Conservation (phyloP, 2,888 invertebrate species). For the Allygus modestus region DNA sequence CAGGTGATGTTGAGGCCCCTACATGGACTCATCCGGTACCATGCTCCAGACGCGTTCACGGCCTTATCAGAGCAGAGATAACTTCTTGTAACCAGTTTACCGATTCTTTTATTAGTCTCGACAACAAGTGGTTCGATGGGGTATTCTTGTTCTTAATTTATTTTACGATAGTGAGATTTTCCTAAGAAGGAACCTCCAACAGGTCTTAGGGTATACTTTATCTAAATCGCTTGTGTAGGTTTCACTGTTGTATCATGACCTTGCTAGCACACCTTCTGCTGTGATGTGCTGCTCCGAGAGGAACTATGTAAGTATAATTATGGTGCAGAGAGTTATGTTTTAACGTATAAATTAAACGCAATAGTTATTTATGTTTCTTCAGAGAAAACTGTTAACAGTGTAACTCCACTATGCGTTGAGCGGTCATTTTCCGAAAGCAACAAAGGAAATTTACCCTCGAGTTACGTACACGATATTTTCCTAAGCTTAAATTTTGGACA, state of each 20-base stretch:
- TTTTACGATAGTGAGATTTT: conserved; percentile 38
- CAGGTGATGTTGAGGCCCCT: neutral
- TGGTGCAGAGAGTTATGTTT: too few species aligned
- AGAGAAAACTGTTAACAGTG: too few species aligned
- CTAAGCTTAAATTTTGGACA: too few species aligned
- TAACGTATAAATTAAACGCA: too few species aligned
- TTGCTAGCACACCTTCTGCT: neutral
- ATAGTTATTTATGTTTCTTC: too few species aligned
- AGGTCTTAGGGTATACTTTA: neutral
- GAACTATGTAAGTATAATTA: too few species aligned
- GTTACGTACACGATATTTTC: too few species aligned
- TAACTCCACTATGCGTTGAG: too few species aligned
- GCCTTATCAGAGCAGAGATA: conserved; percentile 12
- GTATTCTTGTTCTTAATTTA: conserved; percentile 37
- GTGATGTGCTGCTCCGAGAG: too few species aligned
- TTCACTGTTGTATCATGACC: neutral
- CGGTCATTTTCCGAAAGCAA: too few species aligned
- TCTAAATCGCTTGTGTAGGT: conserved; percentile 8
- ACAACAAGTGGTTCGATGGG: conserved; percentile 27
- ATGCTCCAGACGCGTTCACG: neutral
- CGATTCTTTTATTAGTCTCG: neutral
- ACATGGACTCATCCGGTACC: conserved; percentile 28
- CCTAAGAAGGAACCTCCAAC: conserved; percentile 24
- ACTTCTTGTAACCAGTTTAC: conserved; percentile 25
- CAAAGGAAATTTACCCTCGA: too few species aligned